Percentiles rank a stretch among this genome's conserved stretches.
Conservation (phyloP, 2,888 invertebrate species). For the Tipula helvola region DNA sequence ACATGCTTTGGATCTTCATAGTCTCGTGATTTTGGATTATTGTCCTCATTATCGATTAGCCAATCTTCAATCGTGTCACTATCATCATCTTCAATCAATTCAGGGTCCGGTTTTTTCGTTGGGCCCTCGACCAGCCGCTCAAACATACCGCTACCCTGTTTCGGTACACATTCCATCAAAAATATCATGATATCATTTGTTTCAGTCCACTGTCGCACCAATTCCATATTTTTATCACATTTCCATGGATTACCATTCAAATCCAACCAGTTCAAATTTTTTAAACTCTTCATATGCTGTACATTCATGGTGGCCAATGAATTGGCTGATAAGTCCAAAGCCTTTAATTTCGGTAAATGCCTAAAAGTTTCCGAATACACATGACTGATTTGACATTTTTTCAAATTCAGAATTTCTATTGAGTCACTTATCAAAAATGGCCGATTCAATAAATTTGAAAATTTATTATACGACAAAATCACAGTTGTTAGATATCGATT, state of each 20-base stretch:
- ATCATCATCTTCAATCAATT: neutral
- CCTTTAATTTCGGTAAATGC: constrained; percentile 41
- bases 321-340: constrained; percentile 48
- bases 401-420: constrained; percentile 44
- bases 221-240: constrained; percentile 37
- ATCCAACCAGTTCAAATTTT: constrained; percentile 39
- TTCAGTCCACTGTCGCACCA: constrained; percentile 10
- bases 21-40: neutral
- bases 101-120: neutral
- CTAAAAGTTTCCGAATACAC: constrained; percentile 40
- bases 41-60: neutral
- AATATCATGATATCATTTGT: neutral
- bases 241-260: constrained; percentile 43
- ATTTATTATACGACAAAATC: constrained; percentile 49
- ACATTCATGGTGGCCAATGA: constrained; percentile 41
- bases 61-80: neutral
- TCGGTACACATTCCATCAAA: neutral
- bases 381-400: constrained; percentile 44
- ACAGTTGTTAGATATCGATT: constrained; percentile 40
- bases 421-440: constrained; percentile 44
- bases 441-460: constrained; percentile 41
- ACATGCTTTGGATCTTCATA: neutral
- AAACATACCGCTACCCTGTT: neutral
- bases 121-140: neutral
- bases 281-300: constrained; percentile 38